These are phyloP conservation scores for Phalera bucephala DNA, from an alignment of 2,888 invertebrate species.

Conservation along the genomic window DNA sequence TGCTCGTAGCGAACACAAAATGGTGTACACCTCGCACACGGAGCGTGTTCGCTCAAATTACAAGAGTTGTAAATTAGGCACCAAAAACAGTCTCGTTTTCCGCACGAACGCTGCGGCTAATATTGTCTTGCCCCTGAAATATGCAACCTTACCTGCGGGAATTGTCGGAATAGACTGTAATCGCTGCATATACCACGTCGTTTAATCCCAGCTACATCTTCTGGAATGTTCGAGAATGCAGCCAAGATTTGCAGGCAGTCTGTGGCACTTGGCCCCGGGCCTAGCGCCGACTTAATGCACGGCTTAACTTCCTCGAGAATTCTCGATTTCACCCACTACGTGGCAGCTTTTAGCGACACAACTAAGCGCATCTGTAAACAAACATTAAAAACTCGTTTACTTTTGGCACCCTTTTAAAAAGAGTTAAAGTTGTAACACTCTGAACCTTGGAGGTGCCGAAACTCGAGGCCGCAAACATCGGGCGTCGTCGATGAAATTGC, in stretches of 20 bases:
- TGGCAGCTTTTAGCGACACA: conserved; percentile 43
- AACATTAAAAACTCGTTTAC: conserved; percentile 70
- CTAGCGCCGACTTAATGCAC: conserved; percentile 66
- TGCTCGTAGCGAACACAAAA: conserved; percentile 50
- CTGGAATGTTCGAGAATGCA: conserved; percentile 79
- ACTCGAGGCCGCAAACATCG: conserved; percentile 71
- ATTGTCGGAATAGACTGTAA: conserved; percentile 71
- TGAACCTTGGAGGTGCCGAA: conserved; percentile 49
- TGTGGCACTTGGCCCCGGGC: conserved; percentile 76
- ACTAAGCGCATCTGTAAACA: conserved; percentile 49
- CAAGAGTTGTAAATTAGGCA: conserved; percentile 73
- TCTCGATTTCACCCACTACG: conserved; percentile 44
- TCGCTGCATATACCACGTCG: conserved; percentile 77
- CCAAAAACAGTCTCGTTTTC: conserved; percentile 82
- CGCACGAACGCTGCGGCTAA: conserved; percentile 84
- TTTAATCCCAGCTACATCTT: conserved; percentile 78
- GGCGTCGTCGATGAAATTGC: conserved; percentile 79
- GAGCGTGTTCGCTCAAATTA: conserved; percentile 65
- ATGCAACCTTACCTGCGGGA: conserved; percentile 75
- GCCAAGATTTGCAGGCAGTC: conserved; percentile 76
- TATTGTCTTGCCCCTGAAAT: conserved; percentile 78
- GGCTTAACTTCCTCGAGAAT: conserved; percentile 61
- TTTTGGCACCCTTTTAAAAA: conserved; percentile 65
- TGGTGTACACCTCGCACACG: conserved; percentile 44
- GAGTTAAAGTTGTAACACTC: conserved; percentile 68